Base-by-base conservation (phyloP, 1,140 invertebrate species). In the Ctenoplectra terminalis region DNA sequence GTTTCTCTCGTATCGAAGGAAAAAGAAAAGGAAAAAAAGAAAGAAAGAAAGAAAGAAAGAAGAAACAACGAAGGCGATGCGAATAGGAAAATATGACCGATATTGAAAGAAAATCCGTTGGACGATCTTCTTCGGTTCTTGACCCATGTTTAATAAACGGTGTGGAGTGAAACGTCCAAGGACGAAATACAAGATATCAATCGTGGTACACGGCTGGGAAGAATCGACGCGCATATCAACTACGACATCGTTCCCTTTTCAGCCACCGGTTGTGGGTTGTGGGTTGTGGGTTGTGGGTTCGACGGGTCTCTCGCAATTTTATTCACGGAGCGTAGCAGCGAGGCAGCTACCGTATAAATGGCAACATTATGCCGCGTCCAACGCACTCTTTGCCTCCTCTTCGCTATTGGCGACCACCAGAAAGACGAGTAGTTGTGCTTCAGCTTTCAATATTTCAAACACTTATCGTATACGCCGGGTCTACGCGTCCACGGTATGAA, bases 401-500 rank as follows among this genome's bases (percentile, higher is more conserved):
- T 2, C 50, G 66, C 50, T 76, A 86, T 85, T 63, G 83, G 69
- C 74, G 84, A 73, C 69, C 67, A 69, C 78, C 48, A 37, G 60
- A n/a, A 43, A 46, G 37, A 79, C 40, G 74, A 64, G 64, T 52
- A 71, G 87, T 90, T 88, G 90, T 89, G 89, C 90, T 91, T 92
- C 89, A 90, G 88, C 91, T 92, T 93, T 94, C 92, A 93, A 93
- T 94, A 94, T 93, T 93, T 93, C 93, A 93, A 93, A 92, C 91
- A 93, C 92, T 92, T 94, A 93, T 94, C 92, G 92, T 90, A 4
- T 9, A 9, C 40, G 4, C 40, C 4, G 40, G 40, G 40, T 40
- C 77, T 78, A 81, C 86, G 86, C 87, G 66, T 74, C 78, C 66
- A 79, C 64, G 66, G 48, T 46, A 75, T 61, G 66, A 69, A 72